These are phyloP conservation scores for Gymnoscelis rufifasciata DNA, from an alignment of 2,888 invertebrate genomes.

Conservation along the genomic window DNA sequence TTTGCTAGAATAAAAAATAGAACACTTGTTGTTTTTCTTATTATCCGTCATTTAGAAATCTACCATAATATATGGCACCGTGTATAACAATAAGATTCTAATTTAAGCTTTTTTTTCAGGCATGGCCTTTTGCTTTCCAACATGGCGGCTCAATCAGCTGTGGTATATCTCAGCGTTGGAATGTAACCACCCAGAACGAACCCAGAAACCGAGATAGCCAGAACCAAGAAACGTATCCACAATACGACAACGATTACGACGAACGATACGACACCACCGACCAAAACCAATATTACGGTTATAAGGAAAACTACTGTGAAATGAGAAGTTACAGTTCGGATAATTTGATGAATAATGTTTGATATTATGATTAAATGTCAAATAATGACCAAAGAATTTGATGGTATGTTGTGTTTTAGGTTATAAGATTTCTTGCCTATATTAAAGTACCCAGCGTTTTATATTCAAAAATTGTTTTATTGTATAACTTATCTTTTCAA, in stretches of 20 bases:
- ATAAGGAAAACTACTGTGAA: slow-evolving; percentile 66
- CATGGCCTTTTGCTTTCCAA: slow-evolving; percentile 90
- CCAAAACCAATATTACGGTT: slow-evolving; percentile 60
- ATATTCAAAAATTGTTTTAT: too few relatives aligned
- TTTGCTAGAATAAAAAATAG: too few relatives aligned
- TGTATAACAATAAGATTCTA: too few relatives aligned
- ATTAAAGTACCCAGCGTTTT: too few relatives aligned
- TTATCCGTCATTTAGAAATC: too few relatives aligned
- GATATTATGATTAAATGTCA: background rate
- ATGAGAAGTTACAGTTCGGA: slow-evolving; percentile 59
- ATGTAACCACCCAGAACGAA: slow-evolving; percentile 45
- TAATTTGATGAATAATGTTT: slow-evolving; percentile 54
- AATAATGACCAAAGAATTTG: background rate
- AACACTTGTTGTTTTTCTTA: too few relatives aligned
- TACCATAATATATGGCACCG: too few relatives aligned
- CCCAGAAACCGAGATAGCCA: slow-evolving; percentile 30
- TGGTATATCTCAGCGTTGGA: slow-evolving; percentile 69
- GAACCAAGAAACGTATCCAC: slow-evolving; percentile 43
- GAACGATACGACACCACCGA: slow-evolving; percentile 59
- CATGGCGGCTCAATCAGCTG: slow-evolving; percentile 75
- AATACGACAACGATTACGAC: slow-evolving; percentile 64
- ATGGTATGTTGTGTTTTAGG: background rate
- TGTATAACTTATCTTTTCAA: too few relatives aligned
- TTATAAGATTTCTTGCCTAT: too few relatives aligned
- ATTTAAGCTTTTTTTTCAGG: slow-evolving; percentile 80